Percentiles rank a stretch among this genome's conserved stretches.
Evolutionary conservation across 2,113 vertebrate genomes (phyloP).

Genomic region (Chaetodon auriga): DNA sequence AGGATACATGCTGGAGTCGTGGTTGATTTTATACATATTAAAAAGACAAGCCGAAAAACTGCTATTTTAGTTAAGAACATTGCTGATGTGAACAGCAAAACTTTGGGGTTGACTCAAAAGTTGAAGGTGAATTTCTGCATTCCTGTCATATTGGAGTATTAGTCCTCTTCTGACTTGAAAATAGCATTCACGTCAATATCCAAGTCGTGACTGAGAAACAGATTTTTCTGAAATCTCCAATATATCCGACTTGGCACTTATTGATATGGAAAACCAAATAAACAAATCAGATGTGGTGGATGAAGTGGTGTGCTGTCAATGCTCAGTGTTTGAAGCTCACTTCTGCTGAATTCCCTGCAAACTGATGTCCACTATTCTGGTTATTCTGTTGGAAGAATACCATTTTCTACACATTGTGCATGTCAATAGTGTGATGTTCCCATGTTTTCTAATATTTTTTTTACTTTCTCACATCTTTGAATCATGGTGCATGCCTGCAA

Average conservation of each 20-base stretch:
- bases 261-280: neutral
- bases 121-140: neutral
- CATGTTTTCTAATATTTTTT: neutral
- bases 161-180: neutral
- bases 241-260: no score
- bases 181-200: neutral
- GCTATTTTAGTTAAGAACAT: neutral
- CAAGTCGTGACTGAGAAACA: neutral
- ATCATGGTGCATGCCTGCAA: conserved; percentile 15
- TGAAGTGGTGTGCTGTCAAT: neutral
- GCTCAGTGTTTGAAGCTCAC: neutral
- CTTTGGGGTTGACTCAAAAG: neutral
- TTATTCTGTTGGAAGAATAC: neutral
- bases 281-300: neutral
- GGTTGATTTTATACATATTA: neutral
- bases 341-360: neutral
- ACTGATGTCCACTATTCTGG: neutral
- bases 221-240: neutral
- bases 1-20: neutral
- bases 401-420: conserved; percentile 1
- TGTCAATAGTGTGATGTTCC: neutral
- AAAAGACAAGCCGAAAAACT: no score
- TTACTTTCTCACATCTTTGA: conserved; percentile 20
- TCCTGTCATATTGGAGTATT: neutral
- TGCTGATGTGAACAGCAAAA: neutral